These are phyloP conservation scores for Sipha flava DNA, from an alignment of 1,140 invertebrate genomes.

Conservation along the genomic window DNA sequence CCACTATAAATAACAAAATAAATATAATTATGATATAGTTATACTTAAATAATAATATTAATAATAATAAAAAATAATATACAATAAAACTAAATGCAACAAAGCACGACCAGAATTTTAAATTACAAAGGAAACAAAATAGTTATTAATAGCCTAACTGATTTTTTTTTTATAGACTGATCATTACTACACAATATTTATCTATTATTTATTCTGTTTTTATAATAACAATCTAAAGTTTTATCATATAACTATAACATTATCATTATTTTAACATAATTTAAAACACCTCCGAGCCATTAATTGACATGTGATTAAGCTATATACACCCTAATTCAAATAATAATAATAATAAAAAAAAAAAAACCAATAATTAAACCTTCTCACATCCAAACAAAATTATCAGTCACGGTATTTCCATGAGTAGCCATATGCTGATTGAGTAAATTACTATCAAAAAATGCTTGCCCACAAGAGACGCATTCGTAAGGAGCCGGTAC, in stretches of 20 bases:
- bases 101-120: neutral
- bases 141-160: neutral
- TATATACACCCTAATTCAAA: too few relatives aligned
- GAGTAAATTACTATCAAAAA: constrained; percentile 36
- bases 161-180: neutral
- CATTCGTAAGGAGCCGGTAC: constrained; percentile 35
- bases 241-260: neutral
- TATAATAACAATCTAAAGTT: neutral
- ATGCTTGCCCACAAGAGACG: constrained; percentile 37
- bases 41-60: neutral
- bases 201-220: neutral
- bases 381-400: constrained; percentile 38
- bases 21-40: neutral
- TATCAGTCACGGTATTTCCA: constrained; percentile 37
- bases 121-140: neutral
- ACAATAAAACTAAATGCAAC: neutral
- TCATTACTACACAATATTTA: neutral
- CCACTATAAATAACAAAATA: neutral
- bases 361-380: neutral
- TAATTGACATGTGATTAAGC: neutral
- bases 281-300: neutral
- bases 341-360: neutral
- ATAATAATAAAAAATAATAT: neutral
- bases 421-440: constrained; percentile 38
- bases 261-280: neutral